Base-by-base conservation (phyloP, 2,888 invertebrate genomes). In the Esperia sulphurella region DNA sequence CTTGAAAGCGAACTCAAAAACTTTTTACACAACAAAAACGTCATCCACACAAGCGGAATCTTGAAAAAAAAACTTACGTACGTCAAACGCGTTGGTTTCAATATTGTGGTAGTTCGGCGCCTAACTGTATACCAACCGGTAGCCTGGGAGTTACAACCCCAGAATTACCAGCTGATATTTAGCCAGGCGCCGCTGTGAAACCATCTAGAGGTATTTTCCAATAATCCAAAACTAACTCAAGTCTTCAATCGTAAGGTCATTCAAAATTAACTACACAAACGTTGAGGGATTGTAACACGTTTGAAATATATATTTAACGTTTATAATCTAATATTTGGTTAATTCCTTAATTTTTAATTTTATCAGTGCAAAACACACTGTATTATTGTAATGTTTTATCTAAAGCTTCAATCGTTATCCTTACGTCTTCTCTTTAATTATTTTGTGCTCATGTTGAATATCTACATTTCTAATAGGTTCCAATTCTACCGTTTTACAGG, bases 151-250 rank as follows among this genome's bases (percentile, higher is more conserved):
- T 85, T 76, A 46, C 35, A 73, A 91, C 92, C 95, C 95, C 96
- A 96, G 95, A 97, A 97, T 97, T 98, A 97, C 97, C 97, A 97
- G 97, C 97, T 98, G 97, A 98, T 98, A 98, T 97, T 97, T 95
- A 92, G 91, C 79, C 80, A 68, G 64, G 58, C 44, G 57, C 61
- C 79, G 63, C 48, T 52, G 48, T 46, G 46, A 52, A 46, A 53
- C 51, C 60, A 31, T 49, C 51, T 53, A 50, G 41, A 43, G 4
- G 49, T 53, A 53, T 39, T 33, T 43, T 35, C n/a, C 43, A 46
- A 42, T 46, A 54, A 40, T 45, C 52, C 43, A 41, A 42, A 46
- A 49, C 44, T 42, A 48, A 42, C 37, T 48, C 44, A 28, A 42
- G 21, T 21, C 21, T 21, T 21, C 21, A 21, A 21, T 21, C 21